phyloP scores from a whole-genome alignment of 1,140 invertebrate species.

The Augochlora pura region DNA sequence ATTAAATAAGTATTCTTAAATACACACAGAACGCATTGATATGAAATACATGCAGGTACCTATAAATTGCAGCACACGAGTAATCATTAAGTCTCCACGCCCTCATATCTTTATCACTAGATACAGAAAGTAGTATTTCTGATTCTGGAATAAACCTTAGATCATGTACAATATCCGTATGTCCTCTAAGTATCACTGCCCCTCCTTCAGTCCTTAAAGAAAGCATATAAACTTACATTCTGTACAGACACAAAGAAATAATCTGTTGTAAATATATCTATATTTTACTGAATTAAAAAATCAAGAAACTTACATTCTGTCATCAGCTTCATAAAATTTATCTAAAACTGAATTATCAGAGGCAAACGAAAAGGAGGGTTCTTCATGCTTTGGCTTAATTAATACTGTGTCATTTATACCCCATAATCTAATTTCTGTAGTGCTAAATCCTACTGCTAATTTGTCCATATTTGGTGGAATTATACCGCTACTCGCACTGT shows the following conservation, averaged over 20 bases:
- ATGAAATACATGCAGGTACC: constrained; percentile 77
- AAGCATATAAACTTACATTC: constrained; percentile 18
- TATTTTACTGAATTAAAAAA: constrained; percentile 11
- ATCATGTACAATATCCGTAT: constrained; percentile 87
- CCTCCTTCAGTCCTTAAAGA: constrained; percentile 78
- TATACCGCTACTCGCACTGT: constrained; percentile 82
- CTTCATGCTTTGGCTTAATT: constrained; percentile 69
- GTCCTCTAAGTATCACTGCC: constrained; percentile 85
- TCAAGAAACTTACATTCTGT: constrained; percentile 61
- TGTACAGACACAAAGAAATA: not conserved
- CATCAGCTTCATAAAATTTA: constrained; percentile 58
- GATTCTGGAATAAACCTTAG: constrained; percentile 84
- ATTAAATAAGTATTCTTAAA: not conserved
- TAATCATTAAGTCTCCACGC: constrained; percentile 86
- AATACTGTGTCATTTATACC: constrained; percentile 83
- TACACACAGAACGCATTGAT: constrained; percentile 45
- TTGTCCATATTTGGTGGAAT: constrained; percentile 82
- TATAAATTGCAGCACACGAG: constrained; percentile 86
- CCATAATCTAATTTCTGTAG: constrained; percentile 83
- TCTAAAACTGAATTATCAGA: constrained; percentile 64
- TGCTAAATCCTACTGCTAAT: constrained; percentile 82
- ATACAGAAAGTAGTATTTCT: constrained; percentile 86
- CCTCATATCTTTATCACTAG: constrained; percentile 88
- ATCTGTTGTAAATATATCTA: not conserved
- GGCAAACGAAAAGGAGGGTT: constrained; percentile 66